Conservation (phyloP, 2,888 invertebrate species). For the Monopis laevigella region DNA sequence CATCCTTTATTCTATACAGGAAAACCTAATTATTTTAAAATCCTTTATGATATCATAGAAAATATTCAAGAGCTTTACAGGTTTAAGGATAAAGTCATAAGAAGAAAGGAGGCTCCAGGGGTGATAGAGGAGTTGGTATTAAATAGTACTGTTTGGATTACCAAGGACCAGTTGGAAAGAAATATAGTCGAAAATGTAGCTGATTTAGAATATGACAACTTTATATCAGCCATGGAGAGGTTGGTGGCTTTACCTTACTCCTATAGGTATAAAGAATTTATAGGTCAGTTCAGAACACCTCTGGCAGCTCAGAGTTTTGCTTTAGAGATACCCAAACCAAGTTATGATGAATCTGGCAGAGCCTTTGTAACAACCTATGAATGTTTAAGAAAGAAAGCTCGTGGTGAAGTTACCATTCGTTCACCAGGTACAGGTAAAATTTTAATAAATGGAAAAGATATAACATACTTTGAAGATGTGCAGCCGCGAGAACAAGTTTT, state of each 20-base stretch:
- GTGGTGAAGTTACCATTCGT: slow-evolving; percentile 81
- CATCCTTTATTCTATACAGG: slow-evolving; percentile 94
- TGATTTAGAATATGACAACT: slow-evolving; percentile 77
- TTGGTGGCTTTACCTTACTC: slow-evolving; percentile 77
- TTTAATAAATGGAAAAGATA: slow-evolving; percentile 80
- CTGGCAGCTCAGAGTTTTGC: slow-evolving; percentile 67
- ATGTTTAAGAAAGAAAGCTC: slow-evolving; percentile 76
- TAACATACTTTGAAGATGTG: slow-evolving; percentile 77
- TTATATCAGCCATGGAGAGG: slow-evolving; percentile 76
- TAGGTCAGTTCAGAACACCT: slow-evolving; percentile 74
- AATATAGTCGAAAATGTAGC: slow-evolving; percentile 72
- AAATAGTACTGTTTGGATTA: slow-evolving; percentile 64
- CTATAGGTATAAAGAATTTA: slow-evolving; percentile 74
- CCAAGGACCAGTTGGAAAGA: slow-evolving; percentile 72
- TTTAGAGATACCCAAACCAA: slow-evolving; percentile 72
- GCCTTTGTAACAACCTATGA: slow-evolving; percentile 78
- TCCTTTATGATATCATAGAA: slow-evolving; percentile 81
- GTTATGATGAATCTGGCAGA: slow-evolving; percentile 75
- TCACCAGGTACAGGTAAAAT: slow-evolving; percentile 87
- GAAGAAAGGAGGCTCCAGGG: slow-evolving; percentile 70
- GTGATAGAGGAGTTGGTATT: slow-evolving; percentile 62
- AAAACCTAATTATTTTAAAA: slow-evolving; percentile 84
- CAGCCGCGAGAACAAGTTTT: slow-evolving; percentile 84
- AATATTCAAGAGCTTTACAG: slow-evolving; percentile 72
- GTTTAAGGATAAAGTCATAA: slow-evolving; percentile 75